phyloP scores from a whole-genome alignment of 2,888 invertebrate genomes.

The Nephrocerus scutellatus region DNA sequence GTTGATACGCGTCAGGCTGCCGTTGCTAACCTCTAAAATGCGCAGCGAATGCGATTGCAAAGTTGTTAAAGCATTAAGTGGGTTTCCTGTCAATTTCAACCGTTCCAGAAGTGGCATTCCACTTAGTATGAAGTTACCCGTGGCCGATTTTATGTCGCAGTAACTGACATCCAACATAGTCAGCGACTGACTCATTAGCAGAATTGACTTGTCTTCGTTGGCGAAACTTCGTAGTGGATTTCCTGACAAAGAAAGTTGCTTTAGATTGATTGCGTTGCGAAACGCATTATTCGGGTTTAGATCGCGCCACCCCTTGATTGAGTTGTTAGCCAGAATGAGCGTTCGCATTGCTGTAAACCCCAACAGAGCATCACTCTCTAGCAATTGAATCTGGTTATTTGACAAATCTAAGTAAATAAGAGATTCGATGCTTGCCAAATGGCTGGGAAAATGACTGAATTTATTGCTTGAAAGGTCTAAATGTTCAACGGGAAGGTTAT shows the following conservation, averaged over 20 bases:
- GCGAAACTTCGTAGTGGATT: constrained; percentile 56
- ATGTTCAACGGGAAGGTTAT: constrained; percentile 49
- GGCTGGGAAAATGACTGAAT: constrained; percentile 52
- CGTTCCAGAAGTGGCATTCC: constrained; percentile 52
- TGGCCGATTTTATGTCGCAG: constrained; percentile 55
- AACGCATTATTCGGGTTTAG: constrained; percentile 53
- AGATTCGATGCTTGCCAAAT: constrained; percentile 49
- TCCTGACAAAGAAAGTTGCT: constrained; percentile 56
- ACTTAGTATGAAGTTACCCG: constrained; percentile 43
- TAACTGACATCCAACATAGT: constrained; percentile 55
- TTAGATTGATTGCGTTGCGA: constrained; percentile 50
- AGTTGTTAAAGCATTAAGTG: constrained; percentile 47
- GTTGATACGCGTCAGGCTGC: constrained; percentile 51
- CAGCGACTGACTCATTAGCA: constrained; percentile 55
- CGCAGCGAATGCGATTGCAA: constrained; percentile 51
- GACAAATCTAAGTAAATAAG: constrained; percentile 53
- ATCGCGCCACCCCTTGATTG: constrained; percentile 54
- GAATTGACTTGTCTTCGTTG: constrained; percentile 49
- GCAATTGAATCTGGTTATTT: constrained; percentile 50
- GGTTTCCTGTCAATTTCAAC: constrained; percentile 53
- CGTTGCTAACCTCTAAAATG: constrained; percentile 54
- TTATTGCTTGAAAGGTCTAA: constrained; percentile 59
- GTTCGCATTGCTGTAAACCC: constrained; percentile 54
- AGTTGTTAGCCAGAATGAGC: constrained; percentile 59
- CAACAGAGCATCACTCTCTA: constrained; percentile 49